Percentiles rank a stretch among this genome's conserved stretches.
Conservation (phyloP, 2,113 vertebrate species). For the Sprattus sprattus region DNA sequence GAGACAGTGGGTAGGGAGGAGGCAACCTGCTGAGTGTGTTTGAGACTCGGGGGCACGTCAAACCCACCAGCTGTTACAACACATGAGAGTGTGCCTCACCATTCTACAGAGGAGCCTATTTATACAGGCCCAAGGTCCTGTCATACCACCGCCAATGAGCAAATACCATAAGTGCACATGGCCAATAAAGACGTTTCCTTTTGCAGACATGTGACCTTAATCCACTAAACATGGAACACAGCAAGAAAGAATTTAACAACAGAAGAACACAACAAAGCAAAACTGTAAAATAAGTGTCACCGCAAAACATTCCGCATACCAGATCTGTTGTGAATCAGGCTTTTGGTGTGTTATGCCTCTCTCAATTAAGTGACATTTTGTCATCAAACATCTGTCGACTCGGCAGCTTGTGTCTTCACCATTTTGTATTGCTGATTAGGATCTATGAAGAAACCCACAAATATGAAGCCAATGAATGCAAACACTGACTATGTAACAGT, state of each 20-base stretch:
- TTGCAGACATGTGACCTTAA: slow-evolving; percentile 67
- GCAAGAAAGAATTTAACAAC: slow-evolving; percentile 57
- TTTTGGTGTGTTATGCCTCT: neutral
- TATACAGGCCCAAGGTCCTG: slow-evolving; percentile 67
- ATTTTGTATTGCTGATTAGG: neutral
- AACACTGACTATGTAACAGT: neutral
- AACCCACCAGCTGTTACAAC: slow-evolving; percentile 73
- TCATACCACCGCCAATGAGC: slow-evolving; percentile 65
- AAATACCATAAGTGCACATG: slow-evolving; percentile 59
- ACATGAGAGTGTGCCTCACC: slow-evolving; percentile 64
- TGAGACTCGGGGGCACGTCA: slow-evolving; percentile 62
- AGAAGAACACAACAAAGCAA: slow-evolving; percentile 60
- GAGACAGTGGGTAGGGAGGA: slow-evolving; percentile 33
- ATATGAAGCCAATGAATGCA: neutral
- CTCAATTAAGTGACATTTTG: neutral
- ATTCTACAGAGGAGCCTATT: slow-evolving; percentile 65
- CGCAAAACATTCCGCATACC: slow-evolving; percentile 53
- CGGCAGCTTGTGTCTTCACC: neutral
- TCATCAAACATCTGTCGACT: neutral
- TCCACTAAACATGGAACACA: slow-evolving; percentile 56
- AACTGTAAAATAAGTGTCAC: slow-evolving; percentile 49
- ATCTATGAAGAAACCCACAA: neutral
- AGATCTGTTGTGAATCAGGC: slow-evolving; percentile 49
- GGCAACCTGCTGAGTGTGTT: slow-evolving; percentile 51
- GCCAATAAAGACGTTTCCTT: slow-evolving; percentile 66